A percentile compares a stretch with the other conserved stretches of the same genome.
Evolutionary conservation across 2,113 vertebrate species (phyloP).

Genomic region (Lagopus leucura): DNA sequence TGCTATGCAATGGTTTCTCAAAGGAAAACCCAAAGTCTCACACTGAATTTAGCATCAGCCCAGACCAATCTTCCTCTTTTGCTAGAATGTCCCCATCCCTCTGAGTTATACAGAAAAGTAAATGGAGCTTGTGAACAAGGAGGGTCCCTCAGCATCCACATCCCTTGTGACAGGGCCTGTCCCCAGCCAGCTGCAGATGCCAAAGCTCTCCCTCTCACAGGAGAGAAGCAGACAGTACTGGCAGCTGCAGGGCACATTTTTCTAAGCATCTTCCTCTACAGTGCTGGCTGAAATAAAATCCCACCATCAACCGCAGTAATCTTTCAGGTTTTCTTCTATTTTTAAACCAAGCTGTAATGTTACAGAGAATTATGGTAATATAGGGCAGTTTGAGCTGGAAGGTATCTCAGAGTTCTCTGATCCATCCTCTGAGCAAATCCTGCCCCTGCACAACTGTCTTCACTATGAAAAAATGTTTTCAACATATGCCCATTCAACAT

Average conservation of each 20-base stretch:
- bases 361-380: not conserved
- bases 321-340: not conserved
- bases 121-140: not conserved
- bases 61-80: not conserved
- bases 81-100: not conserved
- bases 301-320: not conserved
- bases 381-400: not conserved
- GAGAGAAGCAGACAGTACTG: not conserved
- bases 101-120: not conserved
- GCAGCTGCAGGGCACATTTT: not conserved
- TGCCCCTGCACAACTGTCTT: not conserved
- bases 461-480: not conserved
- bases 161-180: accelerated
- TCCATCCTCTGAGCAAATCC: not conserved
- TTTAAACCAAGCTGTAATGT: not conserved
- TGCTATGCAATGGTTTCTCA: not conserved
- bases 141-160: not conserved
- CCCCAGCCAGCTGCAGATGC: not conserved
- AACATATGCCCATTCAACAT: accelerated
- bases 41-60: not conserved
- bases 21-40: not conserved
- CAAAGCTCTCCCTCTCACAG: not conserved
- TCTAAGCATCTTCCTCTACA: not conserved
- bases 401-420: not conserved
- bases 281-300: not conserved